Base-by-base conservation (phyloP, 2,888 invertebrate species). In the Lochmaea crataegi region DNA sequence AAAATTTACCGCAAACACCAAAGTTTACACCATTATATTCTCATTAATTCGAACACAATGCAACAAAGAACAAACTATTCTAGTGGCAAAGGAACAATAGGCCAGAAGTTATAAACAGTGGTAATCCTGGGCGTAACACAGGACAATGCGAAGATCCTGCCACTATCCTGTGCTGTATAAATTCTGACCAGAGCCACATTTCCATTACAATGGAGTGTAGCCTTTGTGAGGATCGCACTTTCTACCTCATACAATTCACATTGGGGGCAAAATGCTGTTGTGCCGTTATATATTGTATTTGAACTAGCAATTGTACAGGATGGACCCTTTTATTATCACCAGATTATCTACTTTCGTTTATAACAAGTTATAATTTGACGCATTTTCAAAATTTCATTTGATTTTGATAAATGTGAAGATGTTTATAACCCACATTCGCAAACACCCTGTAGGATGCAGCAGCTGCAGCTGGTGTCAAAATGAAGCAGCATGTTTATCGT, bases 201-300 rank as follows among this genome's bases (percentile, higher is more conserved):
- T 82, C 82, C 83, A 83, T 83, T 81, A 83, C 83, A 83, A 83
- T 83, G 76, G 80, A 71, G 78, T 73, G n/a, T 38, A 22, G 7
- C 81, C 81, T 82, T 82, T 82, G 82, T 80, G 79, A 70, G 78
- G 76, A 64, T 75, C 75, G 75, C 76, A 78, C 75, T 74, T 76
- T 75, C 79, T 79, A 79, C 80, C 79, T 78, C 79, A 79, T 79
- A 79, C 78, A 80, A 79, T 80, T 79, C 78, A 75, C 76, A 77
- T 78, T 72, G 77, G 75, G n/a, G 72, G 69, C 75, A 77, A 77
- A 78, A 78, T 18, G 61, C 61, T 60, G 38, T 38, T 60, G 32
- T 60, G 42, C 61, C 61, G 61, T 42, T 63, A 63, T 80, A 80
- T 78, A 80, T 79, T 79, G 79, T 78, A 74, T 76, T 77, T 71